phyloP scores from a whole-genome alignment of 1,140 invertebrate genomes.

The Bathynomus jamesi region DNA sequence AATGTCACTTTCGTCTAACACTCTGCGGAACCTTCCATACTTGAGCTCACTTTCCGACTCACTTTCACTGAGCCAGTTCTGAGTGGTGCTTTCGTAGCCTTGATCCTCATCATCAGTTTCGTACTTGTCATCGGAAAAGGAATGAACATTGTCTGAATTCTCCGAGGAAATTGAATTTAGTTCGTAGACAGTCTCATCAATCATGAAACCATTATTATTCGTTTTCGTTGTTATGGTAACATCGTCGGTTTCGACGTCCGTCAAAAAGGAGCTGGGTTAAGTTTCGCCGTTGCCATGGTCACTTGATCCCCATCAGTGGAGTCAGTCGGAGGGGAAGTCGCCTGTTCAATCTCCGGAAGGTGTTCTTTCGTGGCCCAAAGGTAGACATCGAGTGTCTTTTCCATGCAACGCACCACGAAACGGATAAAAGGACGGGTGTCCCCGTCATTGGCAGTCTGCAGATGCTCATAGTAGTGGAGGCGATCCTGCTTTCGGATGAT shows the following conservation, averaged over 20 bases:
- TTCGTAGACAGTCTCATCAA: neutral
- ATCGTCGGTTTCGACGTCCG: neutral
- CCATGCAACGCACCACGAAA: slow-evolving; percentile 90
- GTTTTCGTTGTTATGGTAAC: neutral
- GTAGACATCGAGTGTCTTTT: slow-evolving; percentile 71
- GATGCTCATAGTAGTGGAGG: slow-evolving; percentile 62
- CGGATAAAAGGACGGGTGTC: slow-evolving; percentile 87
- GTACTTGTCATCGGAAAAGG: no score
- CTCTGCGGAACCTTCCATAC: no score
- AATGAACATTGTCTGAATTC: no score
- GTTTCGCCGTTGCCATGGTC: neutral
- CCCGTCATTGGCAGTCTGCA: slow-evolving; percentile 83
- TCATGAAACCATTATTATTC: neutral
- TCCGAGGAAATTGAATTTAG: no score
- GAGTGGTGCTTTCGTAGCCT: no score
- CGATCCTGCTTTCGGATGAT: slow-evolving; percentile 88
- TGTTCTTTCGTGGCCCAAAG: slow-evolving; percentile 3
- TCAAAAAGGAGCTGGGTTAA: neutral
- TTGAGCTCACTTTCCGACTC: no score
- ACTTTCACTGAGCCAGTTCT: no score
- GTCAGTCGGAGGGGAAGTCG: neutral
- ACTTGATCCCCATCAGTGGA: neutral
- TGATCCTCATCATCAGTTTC: no score
- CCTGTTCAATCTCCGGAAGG: neutral
- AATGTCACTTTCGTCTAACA: no score